Base-by-base conservation (phyloP, 2,797 vertebrate genomes). In the Pitangus sulphuratus region DNA sequence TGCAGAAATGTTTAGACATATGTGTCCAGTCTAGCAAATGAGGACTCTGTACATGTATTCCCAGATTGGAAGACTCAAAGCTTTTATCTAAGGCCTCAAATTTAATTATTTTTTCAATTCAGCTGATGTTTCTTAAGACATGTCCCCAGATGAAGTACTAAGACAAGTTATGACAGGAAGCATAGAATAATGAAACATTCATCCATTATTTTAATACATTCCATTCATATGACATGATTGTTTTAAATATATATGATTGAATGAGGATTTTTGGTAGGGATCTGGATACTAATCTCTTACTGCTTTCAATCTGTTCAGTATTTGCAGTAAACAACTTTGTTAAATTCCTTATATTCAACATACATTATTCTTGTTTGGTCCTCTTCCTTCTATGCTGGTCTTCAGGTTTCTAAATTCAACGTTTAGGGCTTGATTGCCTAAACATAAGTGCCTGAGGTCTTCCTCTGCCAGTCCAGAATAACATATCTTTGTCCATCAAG, bases 191-290 rank as follows among this genome's bases (percentile, higher is more conserved):
- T 87, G 37, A 88, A 96, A 91, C 86, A 93, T 10, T 79, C 37
- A 92, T 93, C 47, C 74, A 91, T 97, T 95, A 57, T 94, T 93
- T 97, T 96, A 94, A 95, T 91, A 65, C 50, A 70, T 93, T 93
- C 70, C 33, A 85, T 90, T 90, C 35, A 11, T 90, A 93, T 91
- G 69, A 94, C 72, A 95, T 8, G 10, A 69, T 77, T 95, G 61
- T 56, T 70, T 96, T 84, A 94, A 96, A 95, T 93, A 92, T 87
- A 88, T 40, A 66, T 84, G 64, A 91, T 21, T 85, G 77, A 95
- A 88, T 88, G 25, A 96, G 48, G 33, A 78, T 65, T 97, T 96
- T 95, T 97, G 50, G 2, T 12, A 75, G 96, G 88, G 31, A 81
- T 89, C 65, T 91, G 85, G 83, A 87, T 89, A 89, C 95, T 94